A percentile compares a stretch with the other conserved stretches of the same genome.
Evolutionary conservation across 2,888 invertebrate species (phyloP).

Genomic region (Apoda limacodes): DNA sequence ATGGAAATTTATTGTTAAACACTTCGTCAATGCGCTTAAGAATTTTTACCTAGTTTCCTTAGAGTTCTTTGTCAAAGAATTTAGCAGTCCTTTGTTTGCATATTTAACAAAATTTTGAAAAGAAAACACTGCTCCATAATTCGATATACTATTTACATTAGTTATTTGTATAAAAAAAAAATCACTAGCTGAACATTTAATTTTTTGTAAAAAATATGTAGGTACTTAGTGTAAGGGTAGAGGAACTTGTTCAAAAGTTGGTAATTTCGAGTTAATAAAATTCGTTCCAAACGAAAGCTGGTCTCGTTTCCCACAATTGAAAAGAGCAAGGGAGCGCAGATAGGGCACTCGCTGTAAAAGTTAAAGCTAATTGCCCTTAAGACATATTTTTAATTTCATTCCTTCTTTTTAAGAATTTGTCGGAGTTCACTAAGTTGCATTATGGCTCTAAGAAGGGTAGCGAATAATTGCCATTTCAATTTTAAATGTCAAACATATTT

Average conservation of each 20-base stretch:
- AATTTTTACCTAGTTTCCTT: slow-evolving; percentile 43
- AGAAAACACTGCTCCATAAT: not conserved
- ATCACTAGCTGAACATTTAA: not conserved
- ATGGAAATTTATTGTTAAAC: slow-evolving; percentile 70
- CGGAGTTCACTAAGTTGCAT: slow-evolving; percentile 53
- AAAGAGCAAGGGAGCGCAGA: slow-evolving; percentile 58
- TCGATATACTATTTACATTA: too few species aligned
- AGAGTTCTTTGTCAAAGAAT: slow-evolving; percentile 24
- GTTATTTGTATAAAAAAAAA: not conserved
- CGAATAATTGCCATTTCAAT: slow-evolving; percentile 62
- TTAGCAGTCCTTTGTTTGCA: slow-evolving; percentile 14
- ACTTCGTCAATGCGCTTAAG: slow-evolving; percentile 61
- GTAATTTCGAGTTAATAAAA: slow-evolving; percentile 61
- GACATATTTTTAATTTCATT: slow-evolving; percentile 73
- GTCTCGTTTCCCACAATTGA: slow-evolving; percentile 63
- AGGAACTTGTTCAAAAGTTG: slow-evolving; percentile 32
- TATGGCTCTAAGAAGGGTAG: slow-evolving; percentile 46
- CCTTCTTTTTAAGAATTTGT: slow-evolving; percentile 60
- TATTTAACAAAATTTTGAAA: slow-evolving; percentile 2
- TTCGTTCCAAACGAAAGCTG: slow-evolving; percentile 53
- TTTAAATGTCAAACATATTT: slow-evolving; percentile 63
- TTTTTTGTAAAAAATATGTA: not conserved
- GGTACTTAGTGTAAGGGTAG: not conserved
- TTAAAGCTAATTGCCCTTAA: slow-evolving; percentile 72
- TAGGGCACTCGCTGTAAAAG: slow-evolving; percentile 69